phyloP scores from a whole-genome alignment of 2,113 vertebrate genomes.

The Antechinus stuartii region DNA sequence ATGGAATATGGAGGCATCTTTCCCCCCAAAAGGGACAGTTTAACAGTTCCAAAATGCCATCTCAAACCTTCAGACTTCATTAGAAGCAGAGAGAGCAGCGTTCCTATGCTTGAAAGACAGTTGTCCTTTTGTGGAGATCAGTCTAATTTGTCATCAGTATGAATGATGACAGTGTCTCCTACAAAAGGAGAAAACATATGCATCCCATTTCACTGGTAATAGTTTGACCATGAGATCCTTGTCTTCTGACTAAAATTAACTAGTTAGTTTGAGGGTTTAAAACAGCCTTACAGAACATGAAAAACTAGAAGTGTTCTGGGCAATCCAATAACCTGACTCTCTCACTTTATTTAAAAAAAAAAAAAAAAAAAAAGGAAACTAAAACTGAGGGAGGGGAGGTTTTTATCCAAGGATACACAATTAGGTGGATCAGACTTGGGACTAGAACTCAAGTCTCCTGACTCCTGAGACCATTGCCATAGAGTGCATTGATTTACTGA shows the following conservation, averaged over 20 bases:
- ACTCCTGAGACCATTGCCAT: not conserved
- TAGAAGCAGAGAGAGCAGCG: not conserved
- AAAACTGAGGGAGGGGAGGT: not conserved
- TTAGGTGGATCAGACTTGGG: not conserved
- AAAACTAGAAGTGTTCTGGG: not conserved
- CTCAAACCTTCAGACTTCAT: not conserved
- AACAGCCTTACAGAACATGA: not conserved
- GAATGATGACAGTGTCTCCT: not conserved
- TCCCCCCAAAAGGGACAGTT: not conserved
- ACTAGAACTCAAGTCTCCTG: not conserved
- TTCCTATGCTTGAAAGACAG: not conserved
- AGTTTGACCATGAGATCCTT: constrained; percentile 21
- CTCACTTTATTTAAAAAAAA: not conserved
- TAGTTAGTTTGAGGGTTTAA: constrained; percentile 8
- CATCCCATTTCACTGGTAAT: not conserved
- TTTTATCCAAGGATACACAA: not conserved
- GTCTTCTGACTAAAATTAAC: not conserved
- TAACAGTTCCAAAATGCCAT: not conserved
- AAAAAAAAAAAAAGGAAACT: not conserved
- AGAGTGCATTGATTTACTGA: not conserved
- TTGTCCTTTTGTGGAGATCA: not conserved
- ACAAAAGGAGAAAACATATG: constrained; percentile 29
- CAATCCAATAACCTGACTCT: not conserved
- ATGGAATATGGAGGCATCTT: not conserved
- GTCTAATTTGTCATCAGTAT: not conserved